Conservation (phyloP, 1,140 invertebrate genomes). For the Lasioglossum albipes region DNA sequence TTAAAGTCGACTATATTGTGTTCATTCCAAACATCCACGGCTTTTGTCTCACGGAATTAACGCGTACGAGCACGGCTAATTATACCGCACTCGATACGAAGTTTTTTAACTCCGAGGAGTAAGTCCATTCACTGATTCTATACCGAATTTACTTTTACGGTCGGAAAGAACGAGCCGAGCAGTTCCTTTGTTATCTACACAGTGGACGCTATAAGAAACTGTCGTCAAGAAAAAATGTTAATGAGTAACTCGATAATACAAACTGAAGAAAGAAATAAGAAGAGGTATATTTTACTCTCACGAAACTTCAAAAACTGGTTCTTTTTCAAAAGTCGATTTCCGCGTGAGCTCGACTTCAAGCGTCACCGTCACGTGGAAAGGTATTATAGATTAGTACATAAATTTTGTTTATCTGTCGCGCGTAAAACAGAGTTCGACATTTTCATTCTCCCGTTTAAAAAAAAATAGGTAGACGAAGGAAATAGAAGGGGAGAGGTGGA, state of each 20-base stretch:
- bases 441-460: neutral
- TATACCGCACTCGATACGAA: neutral
- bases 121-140: slow-evolving; percentile 3
- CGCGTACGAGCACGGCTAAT: neutral
- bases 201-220: too few species aligned
- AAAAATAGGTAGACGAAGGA: neutral
- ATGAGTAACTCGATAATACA: too few species aligned
- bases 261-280: too few species aligned
- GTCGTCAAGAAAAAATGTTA: too few species aligned
- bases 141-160: neutral
- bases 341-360: too few species aligned
- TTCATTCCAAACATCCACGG: neutral
- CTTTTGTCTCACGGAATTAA: slow-evolving; percentile 7
- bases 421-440: neutral
- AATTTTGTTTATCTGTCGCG: neutral
- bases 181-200: too few species aligned
- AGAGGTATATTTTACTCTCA: too few species aligned
- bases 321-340: too few species aligned
- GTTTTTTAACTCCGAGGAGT: too few species aligned
- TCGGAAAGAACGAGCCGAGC: too few species aligned
- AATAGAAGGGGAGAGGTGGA: neutral
- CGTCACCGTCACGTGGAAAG: neutral
- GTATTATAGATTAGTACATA: neutral
- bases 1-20: slow-evolving; percentile 30
- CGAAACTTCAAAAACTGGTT: too few species aligned